phyloP scores from a whole-genome alignment of 2,113 vertebrate genomes.

The Zosterops japonicus region DNA sequence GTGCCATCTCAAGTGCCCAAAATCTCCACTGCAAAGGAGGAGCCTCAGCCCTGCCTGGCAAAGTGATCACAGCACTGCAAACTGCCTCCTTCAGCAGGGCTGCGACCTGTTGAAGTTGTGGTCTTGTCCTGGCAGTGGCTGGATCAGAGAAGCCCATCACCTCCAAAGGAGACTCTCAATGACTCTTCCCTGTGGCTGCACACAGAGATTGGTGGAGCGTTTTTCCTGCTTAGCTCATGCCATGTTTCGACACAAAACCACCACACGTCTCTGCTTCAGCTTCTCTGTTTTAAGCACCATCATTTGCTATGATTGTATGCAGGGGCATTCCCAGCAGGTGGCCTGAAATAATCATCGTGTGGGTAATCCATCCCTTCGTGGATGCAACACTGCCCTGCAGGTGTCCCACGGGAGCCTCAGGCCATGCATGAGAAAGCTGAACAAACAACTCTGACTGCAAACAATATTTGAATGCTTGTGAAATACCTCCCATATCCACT shows the following conservation, averaged over 20 bases:
- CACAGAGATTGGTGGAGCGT: background rate
- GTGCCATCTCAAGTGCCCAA: rapidly evolving
- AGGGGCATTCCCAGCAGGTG: background rate
- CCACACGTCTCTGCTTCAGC: background rate
- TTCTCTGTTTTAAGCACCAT: background rate
- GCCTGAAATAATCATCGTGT: rapidly evolving
- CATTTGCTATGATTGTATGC: background rate
- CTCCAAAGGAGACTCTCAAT: background rate
- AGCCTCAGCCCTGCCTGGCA: background rate
- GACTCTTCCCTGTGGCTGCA: background rate
- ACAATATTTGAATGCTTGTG: background rate
- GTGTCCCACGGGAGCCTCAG: rapidly evolving
- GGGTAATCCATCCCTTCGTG: background rate
- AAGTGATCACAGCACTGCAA: rapidly evolving
- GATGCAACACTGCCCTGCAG: background rate
- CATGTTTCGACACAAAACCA: background rate
- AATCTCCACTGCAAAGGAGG: rapidly evolving
- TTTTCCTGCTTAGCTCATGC: background rate
- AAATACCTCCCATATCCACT: background rate
- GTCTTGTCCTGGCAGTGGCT: rapidly evolving
- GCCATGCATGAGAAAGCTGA: rapidly evolving
- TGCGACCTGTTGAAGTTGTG: background rate
- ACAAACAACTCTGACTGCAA: background rate
- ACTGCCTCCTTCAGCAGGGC: rapidly evolving
- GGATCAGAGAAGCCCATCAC: background rate